phyloP scores from a whole-genome alignment of 2,113 vertebrate genomes.

The Boulengeromyrus knoepffleri region DNA sequence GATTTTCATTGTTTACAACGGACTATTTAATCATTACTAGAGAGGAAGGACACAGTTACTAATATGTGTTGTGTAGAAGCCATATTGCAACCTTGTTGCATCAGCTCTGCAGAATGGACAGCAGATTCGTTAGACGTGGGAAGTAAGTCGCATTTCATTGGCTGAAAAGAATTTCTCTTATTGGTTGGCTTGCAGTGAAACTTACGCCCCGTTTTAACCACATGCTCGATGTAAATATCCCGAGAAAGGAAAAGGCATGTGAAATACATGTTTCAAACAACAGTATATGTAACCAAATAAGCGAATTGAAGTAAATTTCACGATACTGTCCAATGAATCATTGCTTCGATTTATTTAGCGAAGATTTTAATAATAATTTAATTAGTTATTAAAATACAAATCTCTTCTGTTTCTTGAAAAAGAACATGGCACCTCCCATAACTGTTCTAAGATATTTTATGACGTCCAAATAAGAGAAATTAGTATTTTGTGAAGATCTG shows the following conservation, averaged over 20 bases:
- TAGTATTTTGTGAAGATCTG: not conserved
- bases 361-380: no score
- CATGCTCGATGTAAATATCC: constrained; percentile 70
- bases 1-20: constrained; percentile 26
- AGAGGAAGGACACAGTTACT: constrained; percentile 60
- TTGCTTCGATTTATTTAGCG: not conserved
- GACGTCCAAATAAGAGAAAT: not conserved
- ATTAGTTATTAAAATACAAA: not conserved
- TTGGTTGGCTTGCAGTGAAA: constrained; percentile 12
- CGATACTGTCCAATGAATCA: not conserved
- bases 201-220: constrained; percentile 47
- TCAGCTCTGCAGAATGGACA: constrained; percentile 55
- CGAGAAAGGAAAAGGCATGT: constrained; percentile 33
- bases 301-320: not conserved
- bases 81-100: constrained; percentile 71
- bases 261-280: not conserved
- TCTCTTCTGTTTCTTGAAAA: not conserved
- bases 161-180: constrained; percentile 24
- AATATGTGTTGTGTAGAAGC: constrained; percentile 53
- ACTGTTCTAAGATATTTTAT: not conserved
- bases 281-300: not conserved
- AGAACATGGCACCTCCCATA: not conserved
- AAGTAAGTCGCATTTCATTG: constrained; percentile 45
- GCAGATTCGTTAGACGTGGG: constrained; percentile 56
- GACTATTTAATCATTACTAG: constrained; percentile 49